phyloP scores from a whole-genome alignment of 2,888 invertebrate species.

The Aphidoletes aphidimyza region DNA sequence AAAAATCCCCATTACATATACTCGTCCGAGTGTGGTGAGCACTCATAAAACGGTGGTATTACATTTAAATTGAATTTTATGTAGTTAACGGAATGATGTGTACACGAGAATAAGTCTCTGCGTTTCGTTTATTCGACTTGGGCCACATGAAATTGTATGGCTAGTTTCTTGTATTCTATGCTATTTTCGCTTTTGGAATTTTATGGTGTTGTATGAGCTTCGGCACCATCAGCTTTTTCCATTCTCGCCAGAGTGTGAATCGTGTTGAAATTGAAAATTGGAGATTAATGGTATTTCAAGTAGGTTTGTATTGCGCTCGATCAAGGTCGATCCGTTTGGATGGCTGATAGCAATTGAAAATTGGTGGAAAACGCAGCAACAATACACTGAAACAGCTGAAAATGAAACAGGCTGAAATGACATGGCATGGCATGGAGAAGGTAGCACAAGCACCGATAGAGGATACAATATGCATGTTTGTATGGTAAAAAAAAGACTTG shows the following conservation, averaged over 20 bases:
- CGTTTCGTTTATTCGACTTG: too few species aligned
- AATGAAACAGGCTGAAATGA: neutral
- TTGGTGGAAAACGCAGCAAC: neutral
- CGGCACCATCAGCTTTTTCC: too few species aligned
- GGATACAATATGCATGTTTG: too few species aligned
- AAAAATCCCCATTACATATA: constrained; percentile 22
- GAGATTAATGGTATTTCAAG: neutral
- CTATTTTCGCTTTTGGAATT: too few species aligned
- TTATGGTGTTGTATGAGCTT: too few species aligned
- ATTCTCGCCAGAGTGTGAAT: too few species aligned
- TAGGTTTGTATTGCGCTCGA: neutral
- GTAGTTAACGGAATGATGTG: neutral
- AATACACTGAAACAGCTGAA: neutral
- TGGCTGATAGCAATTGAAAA: neutral
- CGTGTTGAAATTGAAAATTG: too few species aligned
- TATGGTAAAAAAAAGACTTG: neutral
- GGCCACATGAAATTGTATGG: too few species aligned
- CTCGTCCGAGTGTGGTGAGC: neutral
- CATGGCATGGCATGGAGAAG: neutral
- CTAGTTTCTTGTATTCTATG: too few species aligned
- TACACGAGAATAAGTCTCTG: neutral
- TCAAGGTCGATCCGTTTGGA: neutral
- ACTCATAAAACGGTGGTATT: neutral
- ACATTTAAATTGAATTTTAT: neutral
- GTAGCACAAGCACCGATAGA: neutral